phyloP scores from a whole-genome alignment of 1,140 invertebrate genomes.

The Leptinotarsa lineolata region DNA sequence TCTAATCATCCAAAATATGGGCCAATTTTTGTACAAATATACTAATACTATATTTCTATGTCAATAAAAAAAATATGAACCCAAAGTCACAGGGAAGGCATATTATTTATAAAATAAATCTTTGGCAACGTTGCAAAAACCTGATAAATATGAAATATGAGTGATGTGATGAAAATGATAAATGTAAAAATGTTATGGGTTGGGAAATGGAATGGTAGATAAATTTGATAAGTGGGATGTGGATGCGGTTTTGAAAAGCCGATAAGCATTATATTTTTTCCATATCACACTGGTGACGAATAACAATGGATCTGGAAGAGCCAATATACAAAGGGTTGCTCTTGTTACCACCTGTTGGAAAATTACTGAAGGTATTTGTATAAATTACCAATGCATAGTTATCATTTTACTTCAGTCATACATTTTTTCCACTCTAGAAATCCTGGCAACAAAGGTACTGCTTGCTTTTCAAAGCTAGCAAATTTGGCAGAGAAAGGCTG shows the following conservation, averaged over 20 bases:
- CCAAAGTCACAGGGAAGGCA: too few relatives aligned
- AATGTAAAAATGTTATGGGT: too few relatives aligned
- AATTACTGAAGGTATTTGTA: constrained; percentile 62
- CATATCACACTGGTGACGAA: constrained; percentile 13
- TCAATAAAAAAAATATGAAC: too few relatives aligned
- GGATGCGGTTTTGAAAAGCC: constrained; percentile 31
- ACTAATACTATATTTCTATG: too few relatives aligned
- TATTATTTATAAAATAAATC: too few relatives aligned
- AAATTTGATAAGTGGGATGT: constrained; percentile 14
- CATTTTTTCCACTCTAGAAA: constrained; percentile 63
- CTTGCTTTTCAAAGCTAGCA: constrained; percentile 77
- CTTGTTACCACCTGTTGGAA: constrained; percentile 70
- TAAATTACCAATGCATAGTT: not conserved
- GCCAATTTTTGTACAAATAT: too few relatives aligned
- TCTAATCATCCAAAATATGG: too few relatives aligned
- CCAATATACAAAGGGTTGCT: constrained; percentile 70
- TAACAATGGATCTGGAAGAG: constrained; percentile 68
- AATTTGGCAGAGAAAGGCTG: constrained; percentile 79
- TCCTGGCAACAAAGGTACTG: constrained; percentile 78
- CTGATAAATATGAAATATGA: too few relatives aligned
- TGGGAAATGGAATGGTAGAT: too few relatives aligned
- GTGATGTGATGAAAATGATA: too few relatives aligned
- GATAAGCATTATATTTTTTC: constrained; percentile 3
- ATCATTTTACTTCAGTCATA: not conserved
- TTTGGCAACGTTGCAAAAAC: too few relatives aligned